These are phyloP conservation scores for Ophion slaviceki DNA, from an alignment of 2,888 invertebrate genomes.

Conservation along the genomic window DNA sequence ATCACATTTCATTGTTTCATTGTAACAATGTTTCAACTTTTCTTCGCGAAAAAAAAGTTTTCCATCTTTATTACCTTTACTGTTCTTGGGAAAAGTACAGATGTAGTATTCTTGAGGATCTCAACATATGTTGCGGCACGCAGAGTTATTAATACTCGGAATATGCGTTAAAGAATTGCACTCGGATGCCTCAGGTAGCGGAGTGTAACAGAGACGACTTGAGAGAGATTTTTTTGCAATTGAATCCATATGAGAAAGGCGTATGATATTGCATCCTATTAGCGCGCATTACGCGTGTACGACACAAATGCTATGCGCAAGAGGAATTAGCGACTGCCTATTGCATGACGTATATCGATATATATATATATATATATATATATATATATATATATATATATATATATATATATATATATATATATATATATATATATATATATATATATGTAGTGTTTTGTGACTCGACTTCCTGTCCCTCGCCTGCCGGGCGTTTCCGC, in stretches of 20 bases:
- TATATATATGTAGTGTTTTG: conserved; percentile 16
- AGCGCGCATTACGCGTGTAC: conserved; percentile 22
- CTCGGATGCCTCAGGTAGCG: background rate
- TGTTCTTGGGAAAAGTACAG: too few relatives aligned
- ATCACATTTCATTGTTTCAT: too few relatives aligned
- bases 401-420: conserved; percentile 15
- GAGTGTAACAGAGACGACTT: conserved; percentile 1
- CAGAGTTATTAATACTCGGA: background rate
- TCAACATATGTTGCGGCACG: background rate
- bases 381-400: conserved; percentile 14
- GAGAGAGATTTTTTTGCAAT: conserved; percentile 17
- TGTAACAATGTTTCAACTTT: too few relatives aligned
- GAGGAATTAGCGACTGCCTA: conserved; percentile 31
- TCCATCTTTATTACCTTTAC: too few relatives aligned
- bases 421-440: conserved; percentile 8
- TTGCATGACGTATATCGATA: conserved; percentile 11
- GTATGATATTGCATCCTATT: conserved; percentile 26
- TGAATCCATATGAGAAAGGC: conserved; percentile 19
- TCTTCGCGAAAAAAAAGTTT: too few relatives aligned
- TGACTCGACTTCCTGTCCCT: conserved; percentile 36
- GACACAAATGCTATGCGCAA: conserved; percentile 6
- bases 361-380: background rate
- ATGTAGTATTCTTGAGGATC: too few relatives aligned
- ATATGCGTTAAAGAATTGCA: background rate
- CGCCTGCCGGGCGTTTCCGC: conserved; percentile 32